Conservation (phyloP, 2,888 invertebrate genomes). For the Alitta virens region DNA sequence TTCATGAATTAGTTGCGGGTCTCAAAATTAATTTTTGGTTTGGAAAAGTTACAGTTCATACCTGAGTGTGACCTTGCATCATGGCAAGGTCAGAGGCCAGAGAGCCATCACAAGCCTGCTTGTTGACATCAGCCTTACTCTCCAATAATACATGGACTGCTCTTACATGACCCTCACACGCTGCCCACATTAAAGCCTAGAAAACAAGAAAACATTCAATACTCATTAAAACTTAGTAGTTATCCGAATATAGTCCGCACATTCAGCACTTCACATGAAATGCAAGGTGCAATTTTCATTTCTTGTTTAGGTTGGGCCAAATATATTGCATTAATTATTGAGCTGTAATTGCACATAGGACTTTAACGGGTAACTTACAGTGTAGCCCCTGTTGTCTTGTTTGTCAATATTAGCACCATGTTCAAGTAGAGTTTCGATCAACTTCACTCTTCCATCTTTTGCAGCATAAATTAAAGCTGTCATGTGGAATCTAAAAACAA, state of each 20-base stretch:
- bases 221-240: too few species aligned
- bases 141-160: neutral
- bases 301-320: too few species aligned
- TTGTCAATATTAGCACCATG: constrained; percentile 13
- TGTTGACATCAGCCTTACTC: neutral
- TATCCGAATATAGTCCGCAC: too few species aligned
- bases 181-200: neutral
- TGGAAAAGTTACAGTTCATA: too few species aligned
- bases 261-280: too few species aligned
- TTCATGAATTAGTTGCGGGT: too few species aligned
- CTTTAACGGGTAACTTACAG: too few species aligned
- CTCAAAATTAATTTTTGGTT: too few species aligned
- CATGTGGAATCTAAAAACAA: constrained; percentile 49
- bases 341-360: too few species aligned
- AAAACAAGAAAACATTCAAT: neutral
- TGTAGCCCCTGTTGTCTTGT: constrained; percentile 19
- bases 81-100: neutral
- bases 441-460: constrained; percentile 30
- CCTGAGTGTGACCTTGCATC: neutral
- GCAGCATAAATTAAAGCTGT: constrained; percentile 59
- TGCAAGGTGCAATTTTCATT: too few species aligned
- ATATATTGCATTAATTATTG: too few species aligned
- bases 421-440: constrained; percentile 11
- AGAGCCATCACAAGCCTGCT: neutral
- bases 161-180: neutral